Evolutionary conservation across 2,113 vertebrate species (phyloP).

Genomic region (Cynoglossus semilaevis): DNA sequence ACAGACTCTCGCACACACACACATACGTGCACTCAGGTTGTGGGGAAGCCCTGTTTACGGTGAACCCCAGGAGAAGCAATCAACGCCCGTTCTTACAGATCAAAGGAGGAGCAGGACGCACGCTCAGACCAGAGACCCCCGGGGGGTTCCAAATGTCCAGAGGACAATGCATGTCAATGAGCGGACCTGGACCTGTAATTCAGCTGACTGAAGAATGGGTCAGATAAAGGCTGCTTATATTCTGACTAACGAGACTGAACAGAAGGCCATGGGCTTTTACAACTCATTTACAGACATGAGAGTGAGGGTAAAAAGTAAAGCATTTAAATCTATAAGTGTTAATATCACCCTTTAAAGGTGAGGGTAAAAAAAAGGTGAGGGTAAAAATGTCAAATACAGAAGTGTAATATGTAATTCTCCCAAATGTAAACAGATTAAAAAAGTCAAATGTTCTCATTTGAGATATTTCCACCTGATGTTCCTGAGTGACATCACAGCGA

Average conservation of each 20-base stretch:
- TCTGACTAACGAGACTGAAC: no score
- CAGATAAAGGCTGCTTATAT: no score
- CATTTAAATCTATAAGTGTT: no score
- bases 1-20: conserved; percentile 2
- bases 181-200: conserved; percentile 10
- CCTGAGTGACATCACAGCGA: no score
- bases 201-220: neutral
- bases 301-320: no score
- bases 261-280: no score
- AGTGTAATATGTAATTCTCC: no score
- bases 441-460: no score
- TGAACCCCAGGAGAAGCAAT: conserved; percentile 40
- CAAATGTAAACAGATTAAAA: no score
- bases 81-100: conserved; percentile 44
- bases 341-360: no score
- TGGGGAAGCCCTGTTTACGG: conserved; percentile 52
- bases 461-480: no score
- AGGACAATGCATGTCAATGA: conserved; percentile 21
- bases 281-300: no score
- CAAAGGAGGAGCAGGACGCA: conserved; percentile 32
- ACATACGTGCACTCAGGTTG: conserved; percentile 45
- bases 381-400: conserved; percentile 1
- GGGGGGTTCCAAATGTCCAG: conserved; percentile 22
- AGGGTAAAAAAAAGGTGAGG: conserved; percentile 15
- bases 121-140: conserved; percentile 12